Base-by-base conservation (phyloP, 2,797 vertebrate genomes). In the Megaceryle alcyon region DNA sequence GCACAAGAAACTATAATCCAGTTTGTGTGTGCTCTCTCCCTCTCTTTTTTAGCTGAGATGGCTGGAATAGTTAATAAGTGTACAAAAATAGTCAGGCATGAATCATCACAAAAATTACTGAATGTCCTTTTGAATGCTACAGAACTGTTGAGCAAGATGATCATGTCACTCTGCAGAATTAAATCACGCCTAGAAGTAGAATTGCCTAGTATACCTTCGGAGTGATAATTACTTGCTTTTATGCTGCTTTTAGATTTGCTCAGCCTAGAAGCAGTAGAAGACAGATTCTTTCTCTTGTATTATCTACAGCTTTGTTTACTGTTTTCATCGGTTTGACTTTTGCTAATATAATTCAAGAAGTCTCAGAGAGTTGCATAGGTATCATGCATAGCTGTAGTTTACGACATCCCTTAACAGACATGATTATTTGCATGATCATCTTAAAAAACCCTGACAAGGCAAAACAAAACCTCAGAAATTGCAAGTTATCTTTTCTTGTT, bases 11-110 rank as follows among this genome's bases (percentile, higher is more conserved):
- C 46, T 84, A 13, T 13, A 72, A 89, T 13, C 26, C 48, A 64
- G 13, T 72, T 53, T 41, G 29, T 18, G 14, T 20, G n/a, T 16
- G 39, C 14, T 29, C 37, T 9, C 51, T 23, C 33, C 33, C 37
- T 43, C 43, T 49, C 43, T 59, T 56, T 66, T 83, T 70, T 3
- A 94, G 80, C 43, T 33, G 48, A 89, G 48, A 28, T 69, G 48
- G 28, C 66, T 2, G 3, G 63, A 78, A 75, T 2, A 69, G 29
- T 56, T 70, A 85, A 3, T 53, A 68, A 82, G 19, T 4, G 9
- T 64, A 54, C 33, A 90, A 93, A 91, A 91, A 88, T 64, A 90
- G n/a, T 77, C 75, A 70, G 75, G 59, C 29, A 82, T 43, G 53
- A 95, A 57, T 87, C 75, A 92, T 61, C 53, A 60, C 31, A 59